These are phyloP conservation scores for Meganola albula DNA, from an alignment of 2,888 invertebrate species.

Conservation along the genomic window DNA sequence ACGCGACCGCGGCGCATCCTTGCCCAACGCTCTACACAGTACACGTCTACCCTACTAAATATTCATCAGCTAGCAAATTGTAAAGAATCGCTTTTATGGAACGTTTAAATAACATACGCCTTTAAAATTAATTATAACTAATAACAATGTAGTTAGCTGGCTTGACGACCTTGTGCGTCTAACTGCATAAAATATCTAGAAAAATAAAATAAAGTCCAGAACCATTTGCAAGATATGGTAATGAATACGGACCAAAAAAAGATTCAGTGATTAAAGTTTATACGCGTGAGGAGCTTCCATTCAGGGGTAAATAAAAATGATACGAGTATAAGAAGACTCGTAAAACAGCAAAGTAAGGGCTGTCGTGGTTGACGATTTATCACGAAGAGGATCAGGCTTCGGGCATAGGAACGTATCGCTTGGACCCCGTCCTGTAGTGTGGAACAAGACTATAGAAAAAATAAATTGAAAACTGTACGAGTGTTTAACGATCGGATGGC, in stretches of 20 bases:
- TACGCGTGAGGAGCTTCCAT: conserved; percentile 50
- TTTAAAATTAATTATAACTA: conserved; percentile 52
- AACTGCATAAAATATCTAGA: conserved; percentile 33
- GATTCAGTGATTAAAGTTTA: conserved; percentile 53
- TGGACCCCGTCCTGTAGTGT: conserved; percentile 31
- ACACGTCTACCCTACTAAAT: conserved; percentile 54
- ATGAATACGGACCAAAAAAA: conserved; percentile 41
- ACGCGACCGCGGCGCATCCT: no score
- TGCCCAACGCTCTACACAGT: conserved; percentile 32
- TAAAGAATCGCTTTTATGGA: conserved; percentile 52
- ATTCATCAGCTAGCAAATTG: conserved; percentile 61
- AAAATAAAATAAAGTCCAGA: conserved; percentile 31
- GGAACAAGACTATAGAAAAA: conserved; percentile 29
- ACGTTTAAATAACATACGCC: conserved; percentile 47
- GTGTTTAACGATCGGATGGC: conserved; percentile 48
- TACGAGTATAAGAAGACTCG: conserved; percentile 47
- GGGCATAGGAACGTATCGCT: conserved; percentile 34
- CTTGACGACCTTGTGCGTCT: conserved; percentile 43
- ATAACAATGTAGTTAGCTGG: conserved; percentile 56
- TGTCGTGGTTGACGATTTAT: conserved; percentile 64
- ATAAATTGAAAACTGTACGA: conserved; percentile 40
- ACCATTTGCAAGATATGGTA: conserved; percentile 32
- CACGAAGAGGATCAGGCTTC: conserved; percentile 49
- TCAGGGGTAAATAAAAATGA: conserved; percentile 60
- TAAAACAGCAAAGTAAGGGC: conserved; percentile 52